Evolutionary conservation across 2,113 vertebrate genomes (phyloP).

Genomic region (Fregata magnificens): DNA sequence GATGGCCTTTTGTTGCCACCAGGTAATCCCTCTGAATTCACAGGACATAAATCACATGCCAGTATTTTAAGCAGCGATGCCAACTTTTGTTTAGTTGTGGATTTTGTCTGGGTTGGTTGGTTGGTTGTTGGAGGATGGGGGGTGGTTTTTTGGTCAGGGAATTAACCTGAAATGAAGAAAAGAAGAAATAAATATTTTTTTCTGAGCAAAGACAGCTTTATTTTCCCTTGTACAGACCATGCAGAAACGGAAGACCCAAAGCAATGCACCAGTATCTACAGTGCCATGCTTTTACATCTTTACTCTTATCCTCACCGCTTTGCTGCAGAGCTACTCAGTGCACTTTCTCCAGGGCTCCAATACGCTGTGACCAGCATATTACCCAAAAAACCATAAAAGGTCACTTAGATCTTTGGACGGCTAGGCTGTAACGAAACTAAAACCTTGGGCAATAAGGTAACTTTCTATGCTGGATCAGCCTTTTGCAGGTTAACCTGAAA

Average conservation of each 20-base stretch:
- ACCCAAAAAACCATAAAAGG: rapidly evolving
- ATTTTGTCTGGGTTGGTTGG: too few relatives aligned
- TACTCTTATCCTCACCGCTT: background rate
- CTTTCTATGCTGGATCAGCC: too few relatives aligned
- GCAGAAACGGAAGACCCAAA: background rate
- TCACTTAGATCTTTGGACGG: background rate
- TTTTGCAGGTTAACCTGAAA: background rate
- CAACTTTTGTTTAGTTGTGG: background rate
- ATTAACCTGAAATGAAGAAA: background rate
- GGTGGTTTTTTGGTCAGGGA: background rate
- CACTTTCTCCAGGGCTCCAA: background rate
- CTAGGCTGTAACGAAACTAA: background rate
- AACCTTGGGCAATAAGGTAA: background rate
- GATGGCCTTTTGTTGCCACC: background rate
- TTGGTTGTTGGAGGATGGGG: too few relatives aligned
- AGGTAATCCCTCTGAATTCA: background rate
- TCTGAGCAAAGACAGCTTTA: background rate
- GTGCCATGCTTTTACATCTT: background rate
- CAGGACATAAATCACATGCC: background rate
- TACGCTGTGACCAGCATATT: rapidly evolving
- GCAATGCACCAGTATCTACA: rapidly evolving
- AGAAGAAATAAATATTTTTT: background rate
- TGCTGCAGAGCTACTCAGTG: background rate
- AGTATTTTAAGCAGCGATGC: background rate
- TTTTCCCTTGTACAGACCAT: background rate